These are phyloP conservation scores for Jacana jacana DNA, from an alignment of 2,113 vertebrate species.

Conservation along the genomic window DNA sequence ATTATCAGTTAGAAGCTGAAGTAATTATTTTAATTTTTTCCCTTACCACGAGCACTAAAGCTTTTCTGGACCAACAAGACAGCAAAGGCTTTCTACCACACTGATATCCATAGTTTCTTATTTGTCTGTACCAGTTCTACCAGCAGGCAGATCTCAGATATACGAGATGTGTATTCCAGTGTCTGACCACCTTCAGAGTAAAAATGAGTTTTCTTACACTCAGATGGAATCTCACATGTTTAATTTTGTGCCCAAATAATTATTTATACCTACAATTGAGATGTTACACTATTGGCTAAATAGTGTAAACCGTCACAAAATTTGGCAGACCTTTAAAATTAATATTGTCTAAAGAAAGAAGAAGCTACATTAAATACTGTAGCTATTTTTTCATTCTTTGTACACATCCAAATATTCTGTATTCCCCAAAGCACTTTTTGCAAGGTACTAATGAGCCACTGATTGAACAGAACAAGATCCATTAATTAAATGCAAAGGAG, in stretches of 20 bases:
- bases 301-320: background rate
- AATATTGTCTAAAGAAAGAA: background rate
- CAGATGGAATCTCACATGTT: background rate
- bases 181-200: background rate
- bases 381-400: background rate
- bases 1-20: background rate
- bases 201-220: background rate
- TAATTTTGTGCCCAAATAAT: background rate
- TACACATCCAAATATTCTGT: background rate
- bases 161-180: background rate
- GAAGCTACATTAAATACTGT: background rate
- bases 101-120: no score
- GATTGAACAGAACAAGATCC: conserved; percentile 16
- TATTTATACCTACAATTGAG: background rate
- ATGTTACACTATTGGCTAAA: background rate
- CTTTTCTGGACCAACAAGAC: background rate
- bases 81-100: background rate
- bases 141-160: background rate
- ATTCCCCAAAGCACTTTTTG: background rate
- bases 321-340: background rate
- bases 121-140: background rate
- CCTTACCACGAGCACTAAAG: background rate
- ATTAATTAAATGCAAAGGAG: conserved; percentile 58
- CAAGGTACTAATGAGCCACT: conserved; percentile 10
- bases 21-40: background rate